A percentile compares a stretch with the other conserved stretches of the same genome.
Conservation (phyloP, 1,140 invertebrate genomes). For the roundworm (Caenorhabditis elegans) region WBcel235 BX284604.4:10677001-10677500, state of each 20-base stretch:
- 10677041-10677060: constrained; percentile 74
- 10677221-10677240: constrained; percentile 70
- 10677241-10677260: constrained; percentile 81
- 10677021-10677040: constrained; percentile 83
- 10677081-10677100: constrained; percentile 74
- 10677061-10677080: constrained; percentile 76
- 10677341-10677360: constrained; percentile 71
- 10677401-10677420: constrained; percentile 73
- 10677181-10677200: constrained; percentile 80
- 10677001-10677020: constrained; percentile 57
- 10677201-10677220: constrained; percentile 84
- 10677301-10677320: background rate
- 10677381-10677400: constrained; percentile 80
- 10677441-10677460: constrained; percentile 69
- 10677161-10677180: constrained; percentile 68
- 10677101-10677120: constrained; percentile 74
- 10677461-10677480: background rate
- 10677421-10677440: constrained; percentile 71
- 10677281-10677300: constrained; percentile 13
- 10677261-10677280: constrained; percentile 61
- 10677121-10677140: constrained; percentile 75
- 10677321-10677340: constrained; percentile 43
- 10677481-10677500: background rate
- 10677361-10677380: constrained; percentile 84
- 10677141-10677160: constrained; percentile 67